Evolutionary conservation across 2,113 vertebrate species (phyloP).

Genomic region (Taurulus bubalis): DNA sequence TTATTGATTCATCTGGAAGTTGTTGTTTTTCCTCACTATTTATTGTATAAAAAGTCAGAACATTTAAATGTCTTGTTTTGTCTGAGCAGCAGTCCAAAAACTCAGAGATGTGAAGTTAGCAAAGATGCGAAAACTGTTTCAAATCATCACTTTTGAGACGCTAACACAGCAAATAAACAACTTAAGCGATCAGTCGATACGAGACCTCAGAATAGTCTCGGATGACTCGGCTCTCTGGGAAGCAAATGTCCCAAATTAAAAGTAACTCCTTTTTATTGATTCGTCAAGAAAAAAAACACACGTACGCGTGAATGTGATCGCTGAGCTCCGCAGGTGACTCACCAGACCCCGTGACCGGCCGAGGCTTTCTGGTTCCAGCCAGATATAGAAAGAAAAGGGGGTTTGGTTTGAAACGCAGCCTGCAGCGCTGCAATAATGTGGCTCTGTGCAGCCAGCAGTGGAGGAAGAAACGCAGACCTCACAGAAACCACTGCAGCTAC

Average conservation of each 20-base stretch:
- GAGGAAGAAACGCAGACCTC: constrained; percentile 43
- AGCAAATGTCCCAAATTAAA: too few relatives aligned
- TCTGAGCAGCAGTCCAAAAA: too few relatives aligned
- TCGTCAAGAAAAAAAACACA: constrained; percentile 46
- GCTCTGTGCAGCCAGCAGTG: too few relatives aligned
- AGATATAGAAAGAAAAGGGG: not conserved
- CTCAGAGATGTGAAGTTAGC: not conserved
- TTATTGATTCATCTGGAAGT: too few relatives aligned
- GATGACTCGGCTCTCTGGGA: too few relatives aligned
- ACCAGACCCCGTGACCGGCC: not conserved
- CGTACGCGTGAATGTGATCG: constrained; percentile 28
- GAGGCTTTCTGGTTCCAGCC: not conserved
- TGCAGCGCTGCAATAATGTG: constrained; percentile 52
- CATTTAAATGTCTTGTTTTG: too few relatives aligned
- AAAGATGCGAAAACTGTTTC: too few relatives aligned
- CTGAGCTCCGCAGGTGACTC: constrained; percentile 43
- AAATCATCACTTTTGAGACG: not conserved
- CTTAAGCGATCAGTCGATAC: not conserved
- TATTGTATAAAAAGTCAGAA: not conserved
- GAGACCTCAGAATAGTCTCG: not conserved
- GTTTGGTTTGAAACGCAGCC: too few relatives aligned
- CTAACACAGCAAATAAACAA: not conserved
- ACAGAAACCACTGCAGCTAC: constrained; percentile 26
- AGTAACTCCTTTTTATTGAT: too few relatives aligned
- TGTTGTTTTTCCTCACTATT: too few relatives aligned